A percentile compares a stretch with the other conserved stretches of the same genome.
Evolutionary conservation across 2,113 vertebrate species (phyloP).

Genomic region (Boleophthalmus pectinirostris): DNA sequence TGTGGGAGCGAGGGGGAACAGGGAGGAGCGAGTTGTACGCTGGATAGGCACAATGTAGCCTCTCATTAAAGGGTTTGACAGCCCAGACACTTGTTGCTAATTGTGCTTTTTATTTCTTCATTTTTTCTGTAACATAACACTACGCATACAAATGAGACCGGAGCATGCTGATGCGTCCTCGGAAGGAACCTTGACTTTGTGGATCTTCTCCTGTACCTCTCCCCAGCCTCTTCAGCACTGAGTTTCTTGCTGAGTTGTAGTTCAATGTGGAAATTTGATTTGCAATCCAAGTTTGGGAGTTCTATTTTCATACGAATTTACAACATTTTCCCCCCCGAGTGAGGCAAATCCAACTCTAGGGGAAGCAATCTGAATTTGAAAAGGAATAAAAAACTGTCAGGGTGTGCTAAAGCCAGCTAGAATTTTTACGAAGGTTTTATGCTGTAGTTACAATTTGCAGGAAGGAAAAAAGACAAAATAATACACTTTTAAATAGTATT

Average conservation of each 20-base stretch:
- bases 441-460: not conserved
- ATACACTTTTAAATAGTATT: no score
- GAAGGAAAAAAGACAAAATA: no score
- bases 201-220: not conserved
- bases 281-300: not conserved
- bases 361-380: not conserved
- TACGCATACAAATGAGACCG: not conserved
- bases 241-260: not conserved
- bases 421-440: not conserved
- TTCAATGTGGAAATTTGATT: constrained; percentile 5
- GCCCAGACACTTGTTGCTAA: constrained; percentile 25
- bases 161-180: not conserved
- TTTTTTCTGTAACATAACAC: constrained; percentile 25
- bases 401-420: not conserved
- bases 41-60: constrained; percentile 17
- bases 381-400: not conserved
- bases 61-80: constrained; percentile 37
- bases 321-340: not conserved
- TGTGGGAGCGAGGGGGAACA: constrained; percentile 24
- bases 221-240: not conserved
- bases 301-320: not conserved
- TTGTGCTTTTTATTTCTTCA: not conserved
- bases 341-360: not conserved
- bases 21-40: constrained; percentile 19
- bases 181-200: not conserved